These are phyloP conservation scores for Apogon hyalosoma DNA, from an alignment of 2,797 vertebrate species.

Conservation along the genomic window DNA sequence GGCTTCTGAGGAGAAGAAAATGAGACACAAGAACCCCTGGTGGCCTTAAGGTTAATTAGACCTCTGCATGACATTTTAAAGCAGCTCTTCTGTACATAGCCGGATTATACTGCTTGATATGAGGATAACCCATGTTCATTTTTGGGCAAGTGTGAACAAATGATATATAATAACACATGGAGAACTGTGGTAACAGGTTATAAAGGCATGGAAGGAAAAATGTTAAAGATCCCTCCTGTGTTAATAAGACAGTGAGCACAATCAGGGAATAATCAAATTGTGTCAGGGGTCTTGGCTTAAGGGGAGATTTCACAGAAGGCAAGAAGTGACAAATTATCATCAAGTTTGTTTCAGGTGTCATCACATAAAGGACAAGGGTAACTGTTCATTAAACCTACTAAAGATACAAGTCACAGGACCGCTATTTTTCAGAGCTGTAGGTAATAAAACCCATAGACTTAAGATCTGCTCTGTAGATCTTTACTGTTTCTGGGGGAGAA, in stretches of 20 bases:
- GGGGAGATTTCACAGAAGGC: not conserved
- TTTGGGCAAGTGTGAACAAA: conserved; percentile 1
- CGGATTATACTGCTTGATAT: not conserved
- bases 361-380: not conserved
- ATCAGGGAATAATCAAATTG: too few relatives aligned
- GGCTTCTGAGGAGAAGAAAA: conserved; percentile 21
- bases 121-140: conserved; percentile 9
- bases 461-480: not conserved
- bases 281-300: too few relatives aligned
- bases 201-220: not conserved
- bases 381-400: not conserved
- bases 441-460: too few relatives aligned
- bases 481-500: too few relatives aligned
- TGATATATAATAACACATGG: not conserved
- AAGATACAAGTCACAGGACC: too few relatives aligned
- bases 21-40: conserved; percentile 3
- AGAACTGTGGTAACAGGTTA: not conserved
- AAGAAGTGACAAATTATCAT: not conserved
- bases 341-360: not conserved
- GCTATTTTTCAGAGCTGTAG: too few relatives aligned
- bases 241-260: not conserved
- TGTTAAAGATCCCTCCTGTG: not conserved
- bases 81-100: conserved; percentile 3
- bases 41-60: conserved; percentile 33
- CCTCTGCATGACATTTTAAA: conserved; percentile 19